phyloP scores from a whole-genome alignment of 2,113 vertebrate species.

The Thamnaconus septentrionalis region DNA sequence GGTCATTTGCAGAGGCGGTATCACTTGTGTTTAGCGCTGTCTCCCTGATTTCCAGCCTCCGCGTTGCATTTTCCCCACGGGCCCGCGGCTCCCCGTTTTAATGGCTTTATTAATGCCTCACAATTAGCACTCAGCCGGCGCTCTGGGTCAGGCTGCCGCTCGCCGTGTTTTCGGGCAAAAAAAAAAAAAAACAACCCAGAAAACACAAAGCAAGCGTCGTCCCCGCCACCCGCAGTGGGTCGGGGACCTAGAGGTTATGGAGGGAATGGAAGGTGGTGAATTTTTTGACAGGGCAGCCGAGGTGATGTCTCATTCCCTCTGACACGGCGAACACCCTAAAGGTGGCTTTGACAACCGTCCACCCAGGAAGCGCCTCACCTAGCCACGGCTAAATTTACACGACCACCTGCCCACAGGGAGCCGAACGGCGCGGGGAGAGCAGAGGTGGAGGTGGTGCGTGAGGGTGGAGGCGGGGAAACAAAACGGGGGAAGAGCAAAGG shows the following conservation, averaged over 20 bases:
- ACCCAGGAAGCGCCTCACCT: conserved; percentile 75
- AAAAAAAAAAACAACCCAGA: conserved; percentile 18
- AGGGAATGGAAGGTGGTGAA: conserved; percentile 72
- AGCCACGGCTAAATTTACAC: conserved; percentile 72
- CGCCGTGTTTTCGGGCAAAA: conserved; percentile 63
- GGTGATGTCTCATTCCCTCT: conserved; percentile 75
- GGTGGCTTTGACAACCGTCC: conserved; percentile 69
- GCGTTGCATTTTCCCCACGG: conserved; percentile 41
- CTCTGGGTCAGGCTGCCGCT: conserved; percentile 58
- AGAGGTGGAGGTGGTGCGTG: conserved; percentile 34
- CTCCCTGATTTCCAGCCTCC: conserved; percentile 46
- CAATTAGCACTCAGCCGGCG: conserved; percentile 69
- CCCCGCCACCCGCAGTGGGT: conserved; percentile 51
- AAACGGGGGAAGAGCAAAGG: conserved; percentile 13
- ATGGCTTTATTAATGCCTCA: conserved; percentile 68
- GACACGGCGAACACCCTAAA: conserved; percentile 74
- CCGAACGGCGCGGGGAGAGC: conserved; percentile 40
- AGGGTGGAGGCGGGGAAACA: conserved; percentile 22
- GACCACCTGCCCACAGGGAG: conserved; percentile 73
- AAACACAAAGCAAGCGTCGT: conserved; percentile 62
- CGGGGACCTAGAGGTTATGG: conserved; percentile 57
- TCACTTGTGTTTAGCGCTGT: conserved; percentile 49
- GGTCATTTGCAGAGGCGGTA: conserved; percentile 34
- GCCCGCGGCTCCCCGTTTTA: conserved; percentile 68
- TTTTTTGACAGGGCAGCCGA: conserved; percentile 70